Evolutionary conservation across 2,888 invertebrate genomes (phyloP), one percentile per base, ranked within the genome.

Genomic region (Drosophila macrospina): DNA sequence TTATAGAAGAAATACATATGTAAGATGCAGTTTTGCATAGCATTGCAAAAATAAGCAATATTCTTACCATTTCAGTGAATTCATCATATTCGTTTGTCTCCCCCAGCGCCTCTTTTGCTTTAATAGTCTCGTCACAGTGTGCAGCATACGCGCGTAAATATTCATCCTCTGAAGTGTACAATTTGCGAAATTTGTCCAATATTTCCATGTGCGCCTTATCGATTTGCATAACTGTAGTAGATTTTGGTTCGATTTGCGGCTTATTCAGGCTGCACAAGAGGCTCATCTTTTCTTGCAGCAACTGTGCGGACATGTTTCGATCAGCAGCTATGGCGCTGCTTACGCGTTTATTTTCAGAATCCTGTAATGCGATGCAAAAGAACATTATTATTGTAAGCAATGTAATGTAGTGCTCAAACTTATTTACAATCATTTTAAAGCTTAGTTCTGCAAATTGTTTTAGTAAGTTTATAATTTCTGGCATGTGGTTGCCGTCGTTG

Each of bases 11-110:
- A 15, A 15, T 7, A 28, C n/a, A n/a, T n/a, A 1, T 13, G 5
- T 6, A 28, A 15, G 28, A 28, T 55, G 5, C 10, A 39, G 8
- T 39, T 13, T 3, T 34, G n/a, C 11, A 0, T 0, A 13, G n/a
- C 5, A 16, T n/a, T 34, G 10, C 8, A 4, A 13, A 30, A 8
- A n/a, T 10, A 24, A 37, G 15, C 5, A 8, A 42, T 6, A 6
- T 20, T 30, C 34, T 54, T 30, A 74, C 73, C 73, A 69, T 65
- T 5, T 54, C 32, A 15, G 65, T 65, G 26, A n/a, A 61, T 36
- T 74, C 60, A n/a, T 74, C 73, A 10, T 45, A 57, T 20, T 16
- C 32, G 5, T 2, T 10, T 2, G 10, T 13, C 3, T 20, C 6
- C 3, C 0, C 10, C 8, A 11, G 4, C 1, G 24, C 36, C 8